Evolutionary conservation across 2,113 vertebrate genomes (phyloP), one percentile per base, ranked within the genome.

Genomic region (Burhinus oedicnemus): DNA sequence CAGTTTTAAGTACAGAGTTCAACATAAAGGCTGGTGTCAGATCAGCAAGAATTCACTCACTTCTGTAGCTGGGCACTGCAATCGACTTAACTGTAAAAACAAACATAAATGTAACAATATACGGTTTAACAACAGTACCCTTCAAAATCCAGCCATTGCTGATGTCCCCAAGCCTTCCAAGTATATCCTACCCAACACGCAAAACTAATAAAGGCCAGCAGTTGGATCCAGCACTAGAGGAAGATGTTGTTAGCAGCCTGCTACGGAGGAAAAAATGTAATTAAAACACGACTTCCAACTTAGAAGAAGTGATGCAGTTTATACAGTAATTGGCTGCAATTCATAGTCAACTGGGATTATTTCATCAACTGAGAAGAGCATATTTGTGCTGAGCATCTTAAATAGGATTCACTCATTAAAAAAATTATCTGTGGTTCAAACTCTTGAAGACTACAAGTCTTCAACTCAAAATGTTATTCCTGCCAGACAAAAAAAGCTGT

Each of bases 21-120:
- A 75, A 89, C 79, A 74, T 21, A 83, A 93, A 83, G 75, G 55
- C 76, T 94, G 64, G 60, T 95, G 90, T 93, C 64, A 71, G 68
- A 88, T 83, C 82, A 81, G 90, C 72, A 90, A 83, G 88, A 88
- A 96, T 83, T 62, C 3, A 0, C 25, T 77, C 18, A 25, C n/a
- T 86, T 80, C 75, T 87, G 16, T 64, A 90, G 40, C 68, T 68
- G 62, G 78, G 88, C 75, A 83, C 45, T 58, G 68, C 75, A 62
- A 57, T 5, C 1, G 1, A 72, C 36, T 58, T 21, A 30, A 32
- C 34, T 42, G n/a, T 6, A 22, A 87, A 85, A 85, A 77, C 9
- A 65, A 81, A 66, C 8, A 29, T 27, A 81, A 62, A 62, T 17
- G n/a, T 15, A 89, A 78, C 44, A 49, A 85, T 21, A 36, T 4